Evolutionary conservation across 1,140 invertebrate species (phyloP).

Genomic region (Drosophila pandora): DNA sequence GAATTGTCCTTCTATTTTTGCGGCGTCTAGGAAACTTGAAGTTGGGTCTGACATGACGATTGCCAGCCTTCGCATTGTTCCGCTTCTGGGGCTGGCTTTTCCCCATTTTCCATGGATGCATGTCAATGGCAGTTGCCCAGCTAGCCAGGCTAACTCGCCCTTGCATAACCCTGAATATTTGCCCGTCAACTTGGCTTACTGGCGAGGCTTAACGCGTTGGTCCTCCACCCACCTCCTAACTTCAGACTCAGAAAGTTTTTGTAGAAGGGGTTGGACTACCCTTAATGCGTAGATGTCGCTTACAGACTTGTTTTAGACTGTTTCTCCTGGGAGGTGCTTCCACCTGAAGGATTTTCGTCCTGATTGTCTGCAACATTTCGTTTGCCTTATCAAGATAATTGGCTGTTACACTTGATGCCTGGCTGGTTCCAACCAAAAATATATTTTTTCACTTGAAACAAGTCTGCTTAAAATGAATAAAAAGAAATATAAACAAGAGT

Average conservation of each 20-base stretch:
- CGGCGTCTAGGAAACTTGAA: constrained; percentile 40
- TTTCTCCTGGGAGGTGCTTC: constrained; percentile 35
- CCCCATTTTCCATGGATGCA: constrained; percentile 13
- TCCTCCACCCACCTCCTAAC: too few relatives aligned
- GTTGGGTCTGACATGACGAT: constrained; percentile 45
- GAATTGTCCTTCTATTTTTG: constrained; percentile 31
- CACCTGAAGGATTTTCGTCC: constrained; percentile 46
- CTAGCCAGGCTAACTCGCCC: constrained; percentile 5
- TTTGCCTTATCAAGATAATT: constrained; percentile 46
- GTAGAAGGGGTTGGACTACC: not conserved
- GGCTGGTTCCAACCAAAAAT: constrained; percentile 22
- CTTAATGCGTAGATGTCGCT: constrained; percentile 43
- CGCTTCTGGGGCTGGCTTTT: constrained; percentile 12
- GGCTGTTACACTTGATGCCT: constrained; percentile 40
- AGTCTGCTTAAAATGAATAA: not conserved
- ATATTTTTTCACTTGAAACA: constrained; percentile 15
- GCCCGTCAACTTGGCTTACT: constrained; percentile 53
- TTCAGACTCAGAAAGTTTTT: not conserved
- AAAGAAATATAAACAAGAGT: not conserved
- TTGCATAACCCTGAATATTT: constrained; percentile 53
- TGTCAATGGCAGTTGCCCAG: constrained; percentile 30
- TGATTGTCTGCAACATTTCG: constrained; percentile 34
- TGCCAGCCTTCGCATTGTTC: constrained; percentile 27
- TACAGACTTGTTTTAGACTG: constrained; percentile 17
- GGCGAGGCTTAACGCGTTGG: constrained; percentile 37